Percentiles rank a stretch among this genome's conserved stretches.
Evolutionary conservation across 2,797 vertebrate genomes (phyloP).

Genomic region (Gymnodraco acuticeps): DNA sequence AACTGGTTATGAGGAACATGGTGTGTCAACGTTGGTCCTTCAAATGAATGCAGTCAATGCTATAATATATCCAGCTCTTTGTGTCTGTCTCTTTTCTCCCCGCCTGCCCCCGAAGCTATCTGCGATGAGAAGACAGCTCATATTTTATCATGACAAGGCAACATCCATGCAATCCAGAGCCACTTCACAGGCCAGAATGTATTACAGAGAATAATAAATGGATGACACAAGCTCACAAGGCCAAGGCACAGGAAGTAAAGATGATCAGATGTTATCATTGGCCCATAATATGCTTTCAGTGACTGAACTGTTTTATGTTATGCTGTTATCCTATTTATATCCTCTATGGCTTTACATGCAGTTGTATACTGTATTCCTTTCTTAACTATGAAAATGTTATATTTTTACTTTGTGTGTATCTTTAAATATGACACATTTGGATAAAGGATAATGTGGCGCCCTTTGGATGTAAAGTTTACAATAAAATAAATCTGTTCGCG

Average conservation of each 20-base stretch:
- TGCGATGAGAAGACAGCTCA: conserved; percentile 47
- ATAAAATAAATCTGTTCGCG: background rate
- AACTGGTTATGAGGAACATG: conserved; percentile 5
- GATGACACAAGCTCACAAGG: conserved; percentile 34
- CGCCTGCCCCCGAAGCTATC: conserved; percentile 14
- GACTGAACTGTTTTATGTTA: background rate
- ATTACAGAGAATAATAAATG: conserved; percentile 60
- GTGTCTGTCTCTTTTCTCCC: conserved; percentile 7
- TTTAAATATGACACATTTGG: background rate
- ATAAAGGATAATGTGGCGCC: background rate
- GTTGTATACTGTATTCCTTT: no score
- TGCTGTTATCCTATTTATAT: background rate
- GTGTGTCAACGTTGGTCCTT: conserved; percentile 8
- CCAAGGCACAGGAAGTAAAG: conserved; percentile 34
- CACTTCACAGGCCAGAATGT: conserved; percentile 49
- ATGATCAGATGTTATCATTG: conserved; percentile 23
- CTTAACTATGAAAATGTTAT: background rate
- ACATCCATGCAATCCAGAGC: conserved; percentile 52
- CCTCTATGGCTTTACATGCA: background rate
- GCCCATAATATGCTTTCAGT: conserved; percentile 3
- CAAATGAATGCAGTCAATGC: conserved; percentile 27
- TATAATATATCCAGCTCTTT: conserved; percentile 9
- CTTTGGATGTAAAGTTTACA: background rate
- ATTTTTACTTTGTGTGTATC: background rate
- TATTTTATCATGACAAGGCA: conserved; percentile 67